Base-by-base conservation (phyloP, 2,888 invertebrate species). In the Amblyteles armatorius region DNA sequence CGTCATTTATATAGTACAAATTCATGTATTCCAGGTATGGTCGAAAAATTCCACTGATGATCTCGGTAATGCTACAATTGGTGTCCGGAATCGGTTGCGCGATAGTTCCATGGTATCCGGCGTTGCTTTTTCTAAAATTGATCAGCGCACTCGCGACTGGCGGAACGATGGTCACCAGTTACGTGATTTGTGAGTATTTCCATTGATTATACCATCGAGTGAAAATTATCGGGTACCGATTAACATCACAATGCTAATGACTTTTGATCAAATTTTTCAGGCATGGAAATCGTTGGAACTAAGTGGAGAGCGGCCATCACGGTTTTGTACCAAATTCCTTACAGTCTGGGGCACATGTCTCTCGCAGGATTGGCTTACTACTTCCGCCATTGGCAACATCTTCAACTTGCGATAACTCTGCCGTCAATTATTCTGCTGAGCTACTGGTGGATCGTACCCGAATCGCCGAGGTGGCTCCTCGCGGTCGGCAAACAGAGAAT, bases 391-490 rank as follows among this genome's bases (percentile, higher is more conserved):
- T 97, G 97, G 97, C 95, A 95, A 71, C 94, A 94, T 86, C 95
- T 96, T 81, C 97, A 97, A 92, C 94, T 97, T 71, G 95, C 95
- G 0, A 95, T 97, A 86, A 96, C 96, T 0, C 90, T 96, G 68
- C 96, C 96, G 0, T 95, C 95, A 0, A 90, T 96, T 50, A 88
- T 97, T 50, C 94, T 96, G 5, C 92, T 96, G 55, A 93, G 95
- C 0, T 96, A 96, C 87, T 96, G 95, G 90, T 97, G 96, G 95
- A 90, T 97, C 7, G 94, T 97, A 78, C 97, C 97, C 0, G 97
- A 97, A 94, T 97, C 97, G 2, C 97, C 97, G 0, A 95, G 97
- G 78, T 97, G 97, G 97, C 94, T 97, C 9, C 95, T 97, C 63
- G 96, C 96, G 13, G 95, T 96, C 1, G 97, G 97, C 0, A 95